A percentile compares a stretch with the other conserved stretches of the same genome.
Evolutionary conservation across 2,113 vertebrate species (phyloP).

Genomic region (Phylloscopus trochilus): DNA sequence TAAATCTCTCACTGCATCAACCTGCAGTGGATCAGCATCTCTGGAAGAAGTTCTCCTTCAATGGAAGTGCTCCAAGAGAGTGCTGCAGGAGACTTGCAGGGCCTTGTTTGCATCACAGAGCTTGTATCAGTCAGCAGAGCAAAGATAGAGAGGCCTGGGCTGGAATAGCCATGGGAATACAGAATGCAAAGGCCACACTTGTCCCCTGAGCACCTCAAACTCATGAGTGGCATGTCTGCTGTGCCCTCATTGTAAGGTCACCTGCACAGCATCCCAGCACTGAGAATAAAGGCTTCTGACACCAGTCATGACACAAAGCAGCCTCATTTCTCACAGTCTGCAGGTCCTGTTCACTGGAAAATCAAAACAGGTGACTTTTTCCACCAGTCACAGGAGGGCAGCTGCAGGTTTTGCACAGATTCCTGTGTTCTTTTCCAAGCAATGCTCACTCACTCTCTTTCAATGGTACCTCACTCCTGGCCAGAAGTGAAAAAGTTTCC

Average conservation of each 20-base stretch:
- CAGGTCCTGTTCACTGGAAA: background rate
- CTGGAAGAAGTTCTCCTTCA: background rate
- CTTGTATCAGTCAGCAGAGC: background rate
- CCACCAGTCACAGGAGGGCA: background rate
- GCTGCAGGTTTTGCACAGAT: background rate
- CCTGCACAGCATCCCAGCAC: background rate
- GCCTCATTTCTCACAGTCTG: background rate
- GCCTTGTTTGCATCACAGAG: background rate
- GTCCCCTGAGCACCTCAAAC: background rate
- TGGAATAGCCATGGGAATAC: rapidly evolving
- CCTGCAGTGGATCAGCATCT: background rate
- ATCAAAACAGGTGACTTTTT: background rate
- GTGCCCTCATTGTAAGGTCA: background rate
- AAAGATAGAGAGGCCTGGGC: background rate
- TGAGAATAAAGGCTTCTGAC: background rate
- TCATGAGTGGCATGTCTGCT: background rate
- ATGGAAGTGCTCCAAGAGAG: background rate
- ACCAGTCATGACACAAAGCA: background rate
- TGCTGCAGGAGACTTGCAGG: background rate
- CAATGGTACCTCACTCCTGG: background rate
- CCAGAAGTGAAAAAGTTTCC: background rate
- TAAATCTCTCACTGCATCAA: background rate
- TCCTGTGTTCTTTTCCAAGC: background rate
- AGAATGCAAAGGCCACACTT: background rate
- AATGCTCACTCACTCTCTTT: background rate